Evolutionary conservation across 64 coral and sea anemone species (phyloP).

Genomic region (Stichodactyla mertensii): DNA sequence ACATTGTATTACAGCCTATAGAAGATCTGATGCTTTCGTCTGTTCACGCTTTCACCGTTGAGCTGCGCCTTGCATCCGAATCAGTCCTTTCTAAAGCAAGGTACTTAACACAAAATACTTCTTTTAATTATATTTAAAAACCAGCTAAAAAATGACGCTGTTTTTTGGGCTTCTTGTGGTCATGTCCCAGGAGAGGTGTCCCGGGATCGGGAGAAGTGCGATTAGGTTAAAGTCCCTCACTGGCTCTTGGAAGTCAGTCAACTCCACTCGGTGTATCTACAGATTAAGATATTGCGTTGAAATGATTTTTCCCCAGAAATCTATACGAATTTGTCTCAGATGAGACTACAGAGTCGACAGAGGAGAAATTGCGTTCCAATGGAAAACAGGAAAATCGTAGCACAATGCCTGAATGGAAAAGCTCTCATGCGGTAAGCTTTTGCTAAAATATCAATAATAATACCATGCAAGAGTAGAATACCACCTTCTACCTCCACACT

Average conservation of each 20-base stretch:
- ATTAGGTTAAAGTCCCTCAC: too few species aligned
- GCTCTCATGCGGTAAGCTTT: slow-evolving; percentile 73
- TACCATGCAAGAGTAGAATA: too few species aligned
- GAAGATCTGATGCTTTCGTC: slow-evolving; percentile 91
- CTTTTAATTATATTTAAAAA: too few species aligned
- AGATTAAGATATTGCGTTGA: too few species aligned
- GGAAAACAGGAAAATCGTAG: slow-evolving; percentile 36
- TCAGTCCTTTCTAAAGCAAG: slow-evolving; percentile 80
- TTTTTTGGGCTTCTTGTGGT: too few species aligned
- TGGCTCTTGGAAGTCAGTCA: too few species aligned
- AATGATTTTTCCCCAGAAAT: not conserved
- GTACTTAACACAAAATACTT: slow-evolving; percentile 18
- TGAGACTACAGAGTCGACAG: not conserved
- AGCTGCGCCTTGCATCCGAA: slow-evolving; percentile 79
- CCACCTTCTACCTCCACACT: too few species aligned
- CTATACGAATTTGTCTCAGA: slow-evolving; percentile 26
- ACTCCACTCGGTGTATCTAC: too few species aligned
- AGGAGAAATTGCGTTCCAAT: not conserved
- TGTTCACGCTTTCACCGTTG: slow-evolving; percentile 86
- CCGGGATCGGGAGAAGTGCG: too few species aligned
- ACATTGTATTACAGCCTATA: slow-evolving; percentile 51
- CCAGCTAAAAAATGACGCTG: too few species aligned
- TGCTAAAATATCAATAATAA: too few species aligned
- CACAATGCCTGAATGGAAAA: slow-evolving; percentile 83
- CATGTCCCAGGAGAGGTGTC: too few species aligned